Evolutionary conservation across 2,113 vertebrate species (phyloP).

Genomic region (Chaetodon auriga): DNA sequence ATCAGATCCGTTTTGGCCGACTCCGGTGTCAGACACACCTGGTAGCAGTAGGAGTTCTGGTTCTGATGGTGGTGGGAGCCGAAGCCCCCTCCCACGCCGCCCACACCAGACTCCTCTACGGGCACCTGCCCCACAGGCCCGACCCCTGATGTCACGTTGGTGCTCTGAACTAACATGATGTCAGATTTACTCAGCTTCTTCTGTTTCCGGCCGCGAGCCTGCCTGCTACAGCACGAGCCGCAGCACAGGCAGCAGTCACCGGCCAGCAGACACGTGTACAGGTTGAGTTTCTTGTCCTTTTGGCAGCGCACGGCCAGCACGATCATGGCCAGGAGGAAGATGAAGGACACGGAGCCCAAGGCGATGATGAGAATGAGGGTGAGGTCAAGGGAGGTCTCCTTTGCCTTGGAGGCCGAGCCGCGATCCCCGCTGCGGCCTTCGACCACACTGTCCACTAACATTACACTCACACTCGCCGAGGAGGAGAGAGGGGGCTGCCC

Average conservation of each 20-base stretch:
- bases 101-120: slow-evolving; percentile 89
- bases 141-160: slow-evolving; percentile 84
- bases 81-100: slow-evolving; percentile 86
- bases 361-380: slow-evolving; percentile 99
- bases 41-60: slow-evolving; percentile 98
- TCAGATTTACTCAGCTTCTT: slow-evolving; percentile 99
- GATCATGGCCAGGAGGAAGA: slow-evolving; percentile 98
- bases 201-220: slow-evolving; percentile 87
- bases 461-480: slow-evolving; percentile 91
- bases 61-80: slow-evolving; percentile 94
- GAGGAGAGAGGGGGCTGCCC: slow-evolving; percentile 97
- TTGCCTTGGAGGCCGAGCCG: slow-evolving; percentile 80
- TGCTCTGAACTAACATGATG: slow-evolving; percentile 98
- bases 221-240: slow-evolving; percentile 91
- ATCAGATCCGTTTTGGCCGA: slow-evolving; percentile 98
- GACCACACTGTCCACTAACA: slow-evolving; percentile 91
- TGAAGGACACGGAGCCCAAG: slow-evolving; percentile 95
- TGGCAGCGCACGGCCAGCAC: slow-evolving; percentile 96
- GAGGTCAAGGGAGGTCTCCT: slow-evolving; percentile 93
- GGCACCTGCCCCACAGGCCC: slow-evolving; percentile 89
- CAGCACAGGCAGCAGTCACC: slow-evolving; percentile 94
- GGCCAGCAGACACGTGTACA: slow-evolving; percentile 92
- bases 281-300: slow-evolving; percentile 98
- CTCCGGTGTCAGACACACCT: slow-evolving; percentile 98
- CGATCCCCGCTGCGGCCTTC: slow-evolving; percentile 86